A percentile compares a stretch with the other conserved stretches of the same genome.
These are phyloP conservation scores for Gallinago nigripennis DNA, from an alignment of 2,797 vertebrate species.

Conservation along the genomic window DNA sequence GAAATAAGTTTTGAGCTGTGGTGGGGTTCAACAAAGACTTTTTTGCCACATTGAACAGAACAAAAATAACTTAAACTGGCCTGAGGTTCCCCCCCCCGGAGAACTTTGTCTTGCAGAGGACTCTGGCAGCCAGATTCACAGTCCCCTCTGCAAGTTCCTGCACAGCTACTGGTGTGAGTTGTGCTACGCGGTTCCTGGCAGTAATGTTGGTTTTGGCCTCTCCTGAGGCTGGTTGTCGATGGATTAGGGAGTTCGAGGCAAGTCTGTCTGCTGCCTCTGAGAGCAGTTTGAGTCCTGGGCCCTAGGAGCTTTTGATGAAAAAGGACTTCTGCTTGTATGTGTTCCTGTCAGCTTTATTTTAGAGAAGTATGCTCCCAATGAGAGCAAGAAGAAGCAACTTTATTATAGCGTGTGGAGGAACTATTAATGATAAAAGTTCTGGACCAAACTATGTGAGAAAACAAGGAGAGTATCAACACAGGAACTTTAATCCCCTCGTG, in stretches of 20 bases:
- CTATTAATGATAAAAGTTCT: background rate
- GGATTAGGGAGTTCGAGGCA: background rate
- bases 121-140: background rate
- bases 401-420: background rate
- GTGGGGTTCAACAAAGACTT: background rate
- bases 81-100: background rate
- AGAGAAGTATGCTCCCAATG: background rate
- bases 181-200: background rate
- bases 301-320: background rate
- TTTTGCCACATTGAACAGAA: background rate
- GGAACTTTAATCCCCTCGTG: constrained; percentile 5
- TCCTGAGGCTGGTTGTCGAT: background rate
- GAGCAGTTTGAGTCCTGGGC: background rate
- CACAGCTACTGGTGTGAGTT: background rate
- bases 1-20: background rate
- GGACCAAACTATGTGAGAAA: constrained; percentile 4
- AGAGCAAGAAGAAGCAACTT: background rate
- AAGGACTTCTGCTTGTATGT: background rate
- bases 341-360: background rate
- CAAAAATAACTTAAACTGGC: background rate
- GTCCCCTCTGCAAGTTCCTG: background rate
- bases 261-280: background rate
- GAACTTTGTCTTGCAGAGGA: background rate
- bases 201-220: background rate
- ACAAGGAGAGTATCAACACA: background rate